A percentile compares a stretch with the other conserved stretches of the same genome.
Conservation (phyloP, 1,140 invertebrate genomes). For the Leptonema lineaticorne region DNA sequence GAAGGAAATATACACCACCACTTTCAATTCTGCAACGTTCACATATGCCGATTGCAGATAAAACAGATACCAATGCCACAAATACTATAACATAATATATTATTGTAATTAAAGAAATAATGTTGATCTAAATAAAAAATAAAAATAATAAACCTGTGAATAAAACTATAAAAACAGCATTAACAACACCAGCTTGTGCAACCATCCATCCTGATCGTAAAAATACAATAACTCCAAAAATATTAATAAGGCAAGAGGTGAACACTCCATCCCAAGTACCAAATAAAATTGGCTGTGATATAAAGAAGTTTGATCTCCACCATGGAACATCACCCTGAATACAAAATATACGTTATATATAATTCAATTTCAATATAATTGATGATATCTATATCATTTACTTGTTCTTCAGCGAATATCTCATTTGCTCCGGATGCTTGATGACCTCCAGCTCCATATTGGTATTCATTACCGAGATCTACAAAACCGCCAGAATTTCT, state of each 20-base stretch:
- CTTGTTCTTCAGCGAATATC: conserved; percentile 86
- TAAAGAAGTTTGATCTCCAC: conserved; percentile 93
- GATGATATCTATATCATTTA: conserved; percentile 34
- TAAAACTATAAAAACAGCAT: conserved; percentile 85
- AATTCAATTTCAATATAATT: background rate
- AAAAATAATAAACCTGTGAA: conserved; percentile 65
- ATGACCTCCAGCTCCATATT: conserved; percentile 73
- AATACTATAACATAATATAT: conserved; percentile 63
- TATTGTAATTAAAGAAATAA: conserved; percentile 28
- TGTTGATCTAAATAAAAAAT: background rate
- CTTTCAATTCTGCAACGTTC: conserved; percentile 91
- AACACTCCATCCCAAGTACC: conserved; percentile 98
- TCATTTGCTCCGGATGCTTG: conserved; percentile 83
- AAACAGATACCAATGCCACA: conserved; percentile 84
- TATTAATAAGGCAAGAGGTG: conserved; percentile 91
- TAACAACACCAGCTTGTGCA: conserved; percentile 87
- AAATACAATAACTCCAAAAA: conserved; percentile 97
- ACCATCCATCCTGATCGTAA: conserved; percentile 96
- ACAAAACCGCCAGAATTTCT: conserved; percentile 67
- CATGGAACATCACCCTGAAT: conserved; percentile 75
- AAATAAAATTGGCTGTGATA: conserved; percentile 91
- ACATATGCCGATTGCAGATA: conserved; percentile 94
- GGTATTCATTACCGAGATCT: conserved; percentile 70
- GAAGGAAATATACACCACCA: conserved; percentile 93
- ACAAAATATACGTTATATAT: conserved; percentile 4